Conservation (phyloP, 1,140 invertebrate species). For the Melitaea cinxia region DNA sequence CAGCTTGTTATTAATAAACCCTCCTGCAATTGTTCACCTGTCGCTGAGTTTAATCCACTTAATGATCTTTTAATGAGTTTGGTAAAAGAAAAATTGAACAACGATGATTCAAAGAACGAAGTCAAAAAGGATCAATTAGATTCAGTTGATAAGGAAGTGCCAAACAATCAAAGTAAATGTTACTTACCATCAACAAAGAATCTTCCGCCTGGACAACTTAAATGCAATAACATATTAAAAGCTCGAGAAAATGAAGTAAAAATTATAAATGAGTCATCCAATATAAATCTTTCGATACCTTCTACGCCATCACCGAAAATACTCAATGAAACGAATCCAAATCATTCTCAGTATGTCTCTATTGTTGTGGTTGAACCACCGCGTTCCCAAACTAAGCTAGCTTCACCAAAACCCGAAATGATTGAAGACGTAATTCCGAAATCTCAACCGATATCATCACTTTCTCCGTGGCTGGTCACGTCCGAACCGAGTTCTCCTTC, state of each 20-base stretch:
- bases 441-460: conserved; percentile 79
- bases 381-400: conserved; percentile 62
- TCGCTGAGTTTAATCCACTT: conserved; percentile 77
- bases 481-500: conserved; percentile 86
- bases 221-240: conserved; percentile 98
- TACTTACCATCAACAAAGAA: conserved; percentile 84
- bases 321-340: conserved; percentile 75
- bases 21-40: conserved; percentile 69
- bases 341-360: conserved; percentile 82
- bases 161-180: conserved; percentile 86
- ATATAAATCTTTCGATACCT: conserved; percentile 67
- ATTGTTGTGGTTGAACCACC: conserved; percentile 83
- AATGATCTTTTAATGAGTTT: conserved; percentile 78
- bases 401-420: conserved; percentile 62
- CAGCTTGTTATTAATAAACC: conserved; percentile 74
- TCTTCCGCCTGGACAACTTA: conserved; percentile 93
- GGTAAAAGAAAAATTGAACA: conserved; percentile 82
- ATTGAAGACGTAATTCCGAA: conserved; percentile 63
- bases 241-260: conserved; percentile 83
- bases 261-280: conserved; percentile 73
- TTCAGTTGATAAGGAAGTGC: conserved; percentile 82
- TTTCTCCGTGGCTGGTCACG: conserved; percentile 90
- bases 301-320: conserved; percentile 75
- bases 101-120: conserved; percentile 83
- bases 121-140: conserved; percentile 83